Conservation (phyloP, 2,888 invertebrate species). For the Pachymerium ferrugineum region DNA sequence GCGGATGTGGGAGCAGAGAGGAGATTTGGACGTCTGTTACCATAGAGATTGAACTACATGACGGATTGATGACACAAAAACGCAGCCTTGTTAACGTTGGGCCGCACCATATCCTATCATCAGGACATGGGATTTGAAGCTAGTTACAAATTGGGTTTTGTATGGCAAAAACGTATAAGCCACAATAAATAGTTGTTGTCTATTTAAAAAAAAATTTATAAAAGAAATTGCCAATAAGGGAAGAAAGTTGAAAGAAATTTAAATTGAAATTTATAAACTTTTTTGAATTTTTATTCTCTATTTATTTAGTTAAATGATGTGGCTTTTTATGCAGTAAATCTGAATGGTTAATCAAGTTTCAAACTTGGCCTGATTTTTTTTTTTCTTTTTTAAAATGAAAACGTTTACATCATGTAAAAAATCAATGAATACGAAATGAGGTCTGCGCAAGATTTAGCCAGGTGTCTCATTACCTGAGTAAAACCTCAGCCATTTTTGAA, state of each 20-base stretch:
- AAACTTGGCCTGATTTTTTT: not conserved
- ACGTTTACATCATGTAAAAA: constrained; percentile 3
- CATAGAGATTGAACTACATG: constrained; percentile 5
- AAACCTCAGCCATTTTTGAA: not conserved
- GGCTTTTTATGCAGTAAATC: no score
- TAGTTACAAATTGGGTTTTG: not conserved
- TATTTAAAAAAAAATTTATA: no score
- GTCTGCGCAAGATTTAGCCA: not conserved
- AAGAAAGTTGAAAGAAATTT: no score
- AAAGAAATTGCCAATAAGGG: no score
- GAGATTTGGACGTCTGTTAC: not conserved
- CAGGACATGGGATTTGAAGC: not conserved
- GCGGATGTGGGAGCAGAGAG: not conserved
- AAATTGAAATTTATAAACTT: no score
- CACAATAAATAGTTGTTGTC: no score
- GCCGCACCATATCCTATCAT: not conserved
- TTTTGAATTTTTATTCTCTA: no score
- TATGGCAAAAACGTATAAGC: not conserved
- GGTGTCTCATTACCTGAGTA: not conserved
- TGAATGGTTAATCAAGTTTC: no score
- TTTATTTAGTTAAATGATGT: no score
- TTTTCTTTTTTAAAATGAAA: not conserved
- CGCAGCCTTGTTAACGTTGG: not conserved
- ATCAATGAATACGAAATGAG: constrained; percentile 14
- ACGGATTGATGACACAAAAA: constrained; percentile 15